A percentile compares a stretch with the other conserved stretches of the same genome.
phyloP scores from a whole-genome alignment of 2,888 invertebrate species.

The Pristionchus maxplancki region DNA sequence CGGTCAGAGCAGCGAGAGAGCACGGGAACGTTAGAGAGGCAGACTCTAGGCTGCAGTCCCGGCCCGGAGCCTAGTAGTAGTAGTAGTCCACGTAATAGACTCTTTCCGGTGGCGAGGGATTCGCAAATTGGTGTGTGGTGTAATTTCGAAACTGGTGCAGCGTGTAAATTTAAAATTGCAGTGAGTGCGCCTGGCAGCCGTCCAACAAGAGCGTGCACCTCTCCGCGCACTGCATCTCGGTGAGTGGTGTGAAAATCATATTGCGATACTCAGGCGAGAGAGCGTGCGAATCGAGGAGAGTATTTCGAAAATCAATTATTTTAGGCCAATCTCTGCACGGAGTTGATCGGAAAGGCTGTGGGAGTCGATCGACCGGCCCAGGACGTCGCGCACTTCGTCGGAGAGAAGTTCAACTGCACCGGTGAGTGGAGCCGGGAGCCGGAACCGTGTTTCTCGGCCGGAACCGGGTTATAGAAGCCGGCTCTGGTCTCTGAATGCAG shows the following conservation, averaged over 20 bases:
- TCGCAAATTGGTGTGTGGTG: slow-evolving; percentile 18
- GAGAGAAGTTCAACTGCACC: slow-evolving; percentile 40
- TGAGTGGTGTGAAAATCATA: not conserved
- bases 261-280: slow-evolving; percentile 22
- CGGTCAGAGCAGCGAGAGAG: no score
- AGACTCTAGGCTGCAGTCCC: no score
- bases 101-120: not conserved
- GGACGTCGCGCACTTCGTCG: slow-evolving; percentile 41
- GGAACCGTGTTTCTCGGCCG: not conserved
- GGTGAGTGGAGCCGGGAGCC: not conserved
- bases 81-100: no score
- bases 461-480: not conserved
- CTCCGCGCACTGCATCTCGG: slow-evolving; percentile 33
- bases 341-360: slow-evolving; percentile 46
- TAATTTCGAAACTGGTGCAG: not conserved
- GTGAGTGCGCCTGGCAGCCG: slow-evolving; percentile 50
- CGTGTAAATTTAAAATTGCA: not conserved
- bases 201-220: slow-evolving; percentile 44
- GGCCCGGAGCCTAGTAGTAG: not conserved
- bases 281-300: slow-evolving; percentile 21
- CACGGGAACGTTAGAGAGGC: no score
- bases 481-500: not conserved
- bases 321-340: slow-evolving; percentile 37
- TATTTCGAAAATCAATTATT: not conserved
- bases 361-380: slow-evolving; percentile 28